Evolutionary conservation across 2,113 vertebrate genomes (phyloP).

Genomic region (Cinclus mexicanus): DNA sequence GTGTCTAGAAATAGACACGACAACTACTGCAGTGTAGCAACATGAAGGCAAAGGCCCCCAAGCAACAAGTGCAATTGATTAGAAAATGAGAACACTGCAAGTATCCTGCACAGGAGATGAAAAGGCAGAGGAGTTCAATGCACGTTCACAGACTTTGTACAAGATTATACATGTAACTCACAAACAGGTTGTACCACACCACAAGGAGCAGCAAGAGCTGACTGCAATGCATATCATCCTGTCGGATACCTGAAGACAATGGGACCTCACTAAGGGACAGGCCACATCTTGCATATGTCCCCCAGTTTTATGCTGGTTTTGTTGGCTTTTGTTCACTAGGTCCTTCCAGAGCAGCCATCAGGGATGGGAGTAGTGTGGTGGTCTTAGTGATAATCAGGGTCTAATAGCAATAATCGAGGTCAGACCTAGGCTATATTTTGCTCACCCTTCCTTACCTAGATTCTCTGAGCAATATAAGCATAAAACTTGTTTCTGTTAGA

Average conservation of each 20-base stretch:
- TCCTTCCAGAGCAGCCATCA: background rate
- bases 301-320: background rate
- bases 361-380: background rate
- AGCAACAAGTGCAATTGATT: slow-evolving; percentile 31
- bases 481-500: background rate
- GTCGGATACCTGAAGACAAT: background rate
- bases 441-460: background rate
- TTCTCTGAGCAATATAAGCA: background rate
- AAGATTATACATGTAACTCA: slow-evolving; percentile 44
- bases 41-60: background rate
- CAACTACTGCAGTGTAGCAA: background rate
- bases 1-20: background rate
- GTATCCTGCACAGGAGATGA: slow-evolving; percentile 4
- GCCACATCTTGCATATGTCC: background rate
- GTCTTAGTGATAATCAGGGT: background rate
- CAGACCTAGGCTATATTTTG: background rate
- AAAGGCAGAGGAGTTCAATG: slow-evolving; percentile 37
- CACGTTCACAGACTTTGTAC: slow-evolving; percentile 28
- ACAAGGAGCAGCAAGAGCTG: background rate
- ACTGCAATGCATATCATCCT: background rate
- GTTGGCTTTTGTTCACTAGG: background rate
- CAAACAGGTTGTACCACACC: slow-evolving; percentile 29
- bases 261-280: background rate
- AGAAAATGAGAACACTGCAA: slow-evolving; percentile 26
- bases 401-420: background rate